Conservation (phyloP, 2,113 vertebrate species). For the Vimba vimba region DNA sequence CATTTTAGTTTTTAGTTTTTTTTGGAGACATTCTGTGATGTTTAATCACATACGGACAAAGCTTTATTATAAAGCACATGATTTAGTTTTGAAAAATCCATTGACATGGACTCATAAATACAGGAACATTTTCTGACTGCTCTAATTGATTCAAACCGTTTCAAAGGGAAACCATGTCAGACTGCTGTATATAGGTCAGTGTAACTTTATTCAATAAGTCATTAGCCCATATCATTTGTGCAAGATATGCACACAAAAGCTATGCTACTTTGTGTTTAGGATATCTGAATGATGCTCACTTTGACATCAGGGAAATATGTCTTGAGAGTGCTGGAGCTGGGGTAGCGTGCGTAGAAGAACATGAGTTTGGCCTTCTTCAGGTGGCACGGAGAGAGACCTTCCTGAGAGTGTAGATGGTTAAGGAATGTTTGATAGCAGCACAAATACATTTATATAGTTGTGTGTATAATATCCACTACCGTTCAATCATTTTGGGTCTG, state of each 20-base stretch:
- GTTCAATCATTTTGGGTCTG: not conserved
- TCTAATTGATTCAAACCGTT: not conserved
- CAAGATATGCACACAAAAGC: not conserved
- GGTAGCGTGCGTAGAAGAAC: conserved; percentile 98
- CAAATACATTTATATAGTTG: not conserved
- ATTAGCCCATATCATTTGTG: conserved; percentile 21
- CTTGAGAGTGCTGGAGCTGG: conserved; percentile 98
- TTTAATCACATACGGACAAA: not conserved
- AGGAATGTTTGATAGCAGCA: conserved; percentile 53
- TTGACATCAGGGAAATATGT: conserved; percentile 99
- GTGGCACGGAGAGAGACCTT: conserved; percentile 97
- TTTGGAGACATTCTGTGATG: not conserved
- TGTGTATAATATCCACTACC: not conserved
- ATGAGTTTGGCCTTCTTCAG: conserved; percentile 99
- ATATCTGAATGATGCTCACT: conserved; percentile 73
- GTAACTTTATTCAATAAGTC: conserved; percentile 12
- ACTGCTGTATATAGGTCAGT: conserved; percentile 23
- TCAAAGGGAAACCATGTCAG: conserved; percentile 7
- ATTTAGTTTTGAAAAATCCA: not conserved
- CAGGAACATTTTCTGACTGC: conserved; percentile 2
- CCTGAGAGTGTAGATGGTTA: conserved; percentile 82
- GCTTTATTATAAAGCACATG: not conserved
- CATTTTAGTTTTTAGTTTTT: not conserved
- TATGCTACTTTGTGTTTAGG: not conserved
- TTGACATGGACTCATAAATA: not conserved